Evolutionary conservation across 2,888 invertebrate species (phyloP).

Genomic region (Cosmopolites sordidus): DNA sequence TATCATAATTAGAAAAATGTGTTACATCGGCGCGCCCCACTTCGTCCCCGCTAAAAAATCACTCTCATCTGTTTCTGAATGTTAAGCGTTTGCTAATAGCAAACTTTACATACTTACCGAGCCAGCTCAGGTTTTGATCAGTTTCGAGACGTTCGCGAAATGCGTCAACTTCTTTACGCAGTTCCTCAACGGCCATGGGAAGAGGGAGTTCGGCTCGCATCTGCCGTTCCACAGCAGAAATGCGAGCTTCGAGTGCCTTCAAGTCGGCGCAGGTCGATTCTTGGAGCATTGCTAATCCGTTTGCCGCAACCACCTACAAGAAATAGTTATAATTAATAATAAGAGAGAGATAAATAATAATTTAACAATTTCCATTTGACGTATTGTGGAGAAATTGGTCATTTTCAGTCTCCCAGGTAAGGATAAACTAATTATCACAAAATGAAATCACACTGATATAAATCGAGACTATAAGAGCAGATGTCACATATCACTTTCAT

Average conservation of each 20-base stretch:
- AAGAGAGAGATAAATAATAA: no score
- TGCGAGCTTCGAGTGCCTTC: slow-evolving; percentile 55
- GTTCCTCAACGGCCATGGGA: slow-evolving; percentile 53
- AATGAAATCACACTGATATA: no score
- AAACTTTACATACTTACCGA: slow-evolving; percentile 49
- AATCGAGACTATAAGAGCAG: no score
- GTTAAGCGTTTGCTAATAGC: not conserved
- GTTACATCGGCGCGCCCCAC: no score
- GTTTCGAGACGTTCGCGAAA: slow-evolving; percentile 59
- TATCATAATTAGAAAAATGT: no score
- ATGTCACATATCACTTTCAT: no score
- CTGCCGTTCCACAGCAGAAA: slow-evolving; percentile 55
- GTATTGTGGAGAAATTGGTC: no score
- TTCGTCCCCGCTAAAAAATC: no score
- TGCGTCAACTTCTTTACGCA: slow-evolving; percentile 56
- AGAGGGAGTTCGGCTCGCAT: slow-evolving; percentile 54
- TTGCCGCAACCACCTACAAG: slow-evolving; percentile 42
- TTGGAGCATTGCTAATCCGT: slow-evolving; percentile 47
- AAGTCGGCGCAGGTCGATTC: slow-evolving; percentile 50
- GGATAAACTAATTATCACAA: no score
- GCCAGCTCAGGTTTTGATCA: slow-evolving; percentile 59
- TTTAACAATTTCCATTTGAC: no score
- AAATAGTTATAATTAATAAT: slow-evolving; percentile 1
- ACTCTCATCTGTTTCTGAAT: no score
- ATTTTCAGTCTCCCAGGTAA: no score